Conservation (phyloP, 2,113 vertebrate genomes). For the Chloroceryle aenea region DNA sequence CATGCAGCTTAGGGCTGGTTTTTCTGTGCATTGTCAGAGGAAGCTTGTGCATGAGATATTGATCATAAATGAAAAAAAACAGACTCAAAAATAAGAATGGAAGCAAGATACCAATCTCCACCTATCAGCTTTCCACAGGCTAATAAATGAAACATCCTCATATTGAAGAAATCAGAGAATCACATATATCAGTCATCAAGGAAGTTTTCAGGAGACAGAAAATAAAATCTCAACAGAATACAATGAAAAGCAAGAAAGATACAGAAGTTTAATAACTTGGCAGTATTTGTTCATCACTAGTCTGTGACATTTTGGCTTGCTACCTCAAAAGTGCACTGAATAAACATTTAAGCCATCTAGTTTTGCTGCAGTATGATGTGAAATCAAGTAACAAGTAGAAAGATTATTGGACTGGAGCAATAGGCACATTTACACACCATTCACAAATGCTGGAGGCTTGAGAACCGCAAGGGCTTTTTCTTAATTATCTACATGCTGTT, state of each 20-base stretch:
- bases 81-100: not conserved
- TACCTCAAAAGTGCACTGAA: not conserved
- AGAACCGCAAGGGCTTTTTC: not conserved
- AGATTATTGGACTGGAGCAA: not conserved
- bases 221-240: not conserved
- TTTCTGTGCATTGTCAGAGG: not conserved
- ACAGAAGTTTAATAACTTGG: not conserved
- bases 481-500: not conserved
- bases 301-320: not conserved
- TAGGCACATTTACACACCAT: not conserved
- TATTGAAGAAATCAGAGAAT: conserved; percentile 11
- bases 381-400: not conserved
- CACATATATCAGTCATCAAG: conserved; percentile 27
- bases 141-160: not conserved
- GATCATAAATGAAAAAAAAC: not conserved
- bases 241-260: conserved; percentile 10
- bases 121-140: not conserved
- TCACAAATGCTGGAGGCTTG: not conserved
- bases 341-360: not conserved
- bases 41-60: not conserved
- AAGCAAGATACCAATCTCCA: conserved; percentile 17
- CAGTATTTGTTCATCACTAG: not conserved
- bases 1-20: not conserved
- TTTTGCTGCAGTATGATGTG: not conserved
- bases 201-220: conserved; percentile 19